Conservation (phyloP, 2,888 invertebrate genomes). For the Schrankia costaestrigalis region DNA sequence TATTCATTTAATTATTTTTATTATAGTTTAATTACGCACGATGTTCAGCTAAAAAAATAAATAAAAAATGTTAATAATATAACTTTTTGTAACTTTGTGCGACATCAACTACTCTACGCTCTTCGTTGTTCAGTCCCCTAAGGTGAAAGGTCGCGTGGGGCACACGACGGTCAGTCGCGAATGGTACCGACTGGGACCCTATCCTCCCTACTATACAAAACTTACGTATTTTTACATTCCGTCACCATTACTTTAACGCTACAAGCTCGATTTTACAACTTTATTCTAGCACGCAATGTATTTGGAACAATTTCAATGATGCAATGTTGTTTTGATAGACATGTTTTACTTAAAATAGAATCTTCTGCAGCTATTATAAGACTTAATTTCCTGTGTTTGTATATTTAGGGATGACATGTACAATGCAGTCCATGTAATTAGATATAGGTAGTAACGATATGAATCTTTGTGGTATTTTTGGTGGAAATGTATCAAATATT, state of each 20-base stretch:
- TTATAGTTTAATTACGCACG: too few relatives aligned
- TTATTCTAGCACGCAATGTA: conserved; percentile 19
- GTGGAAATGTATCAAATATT: too few relatives aligned
- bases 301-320: conserved; percentile 4
- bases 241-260: conserved; percentile 2
- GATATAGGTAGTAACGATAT: conserved; percentile 36
- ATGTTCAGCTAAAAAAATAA: too few relatives aligned
- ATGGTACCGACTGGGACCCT: conserved; percentile 69
- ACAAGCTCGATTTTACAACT: conserved; percentile 4
- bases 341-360: background rate
- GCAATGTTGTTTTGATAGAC: conserved; percentile 8
- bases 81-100: background rate
- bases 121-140: conserved; percentile 52
- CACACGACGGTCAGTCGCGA: conserved; percentile 73
- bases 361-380: conserved; percentile 3
- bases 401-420: conserved; percentile 13
- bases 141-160: conserved; percentile 75
- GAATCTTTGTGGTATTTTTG: conserved; percentile 31
- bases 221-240: conserved; percentile 1
- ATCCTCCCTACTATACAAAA: conserved; percentile 21
- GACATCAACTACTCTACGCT: conserved; percentile 36
- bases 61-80: too few relatives aligned
- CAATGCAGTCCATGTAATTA: conserved; percentile 36
- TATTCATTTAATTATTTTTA: too few relatives aligned
- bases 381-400: conserved; percentile 8